Percentiles rank a stretch among this genome's conserved stretches.
Evolutionary conservation across 1,140 invertebrate species (phyloP).

Genomic region (Sminthurinus signatus): DNA sequence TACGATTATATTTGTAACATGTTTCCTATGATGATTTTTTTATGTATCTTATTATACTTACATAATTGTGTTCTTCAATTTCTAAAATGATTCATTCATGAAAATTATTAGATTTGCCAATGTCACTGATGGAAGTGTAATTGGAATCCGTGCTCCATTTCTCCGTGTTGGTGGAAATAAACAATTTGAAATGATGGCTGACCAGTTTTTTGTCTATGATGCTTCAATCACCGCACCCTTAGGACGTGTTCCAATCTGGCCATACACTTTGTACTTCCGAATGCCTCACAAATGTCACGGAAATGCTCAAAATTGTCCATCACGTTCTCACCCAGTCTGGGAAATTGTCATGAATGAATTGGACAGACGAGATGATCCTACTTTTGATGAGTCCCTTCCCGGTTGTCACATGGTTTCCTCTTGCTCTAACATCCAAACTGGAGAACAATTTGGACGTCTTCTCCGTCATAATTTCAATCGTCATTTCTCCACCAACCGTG

Average conservation of each 20-base stretch:
- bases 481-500: conserved; percentile 85
- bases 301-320: conserved; percentile 85
- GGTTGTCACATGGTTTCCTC: conserved; percentile 61
- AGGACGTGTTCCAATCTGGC: conserved; percentile 85
- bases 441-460: conserved; percentile 73
- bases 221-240: conserved; percentile 86
- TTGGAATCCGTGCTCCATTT: conserved; percentile 82
- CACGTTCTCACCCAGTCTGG: conserved; percentile 83
- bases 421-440: conserved; percentile 82
- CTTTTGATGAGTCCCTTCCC: conserved; percentile 80
- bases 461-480: conserved; percentile 90
- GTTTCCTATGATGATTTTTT: background rate
- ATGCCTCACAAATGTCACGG: conserved; percentile 91
- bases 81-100: conserved; percentile 2
- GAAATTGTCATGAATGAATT: conserved; percentile 95
- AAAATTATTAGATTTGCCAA: conserved; percentile 60
- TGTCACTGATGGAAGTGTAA: conserved; percentile 82
- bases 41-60: background rate
- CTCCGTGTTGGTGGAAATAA: conserved; percentile 86
- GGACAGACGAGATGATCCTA: conserved; percentile 82
- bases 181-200: conserved; percentile 93
- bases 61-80: background rate
- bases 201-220: conserved; percentile 84
- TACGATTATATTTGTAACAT: background rate
- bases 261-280: conserved; percentile 84